Conservation (phyloP, 1,140 invertebrate genomes). For the Drosophila busckii region DNA sequence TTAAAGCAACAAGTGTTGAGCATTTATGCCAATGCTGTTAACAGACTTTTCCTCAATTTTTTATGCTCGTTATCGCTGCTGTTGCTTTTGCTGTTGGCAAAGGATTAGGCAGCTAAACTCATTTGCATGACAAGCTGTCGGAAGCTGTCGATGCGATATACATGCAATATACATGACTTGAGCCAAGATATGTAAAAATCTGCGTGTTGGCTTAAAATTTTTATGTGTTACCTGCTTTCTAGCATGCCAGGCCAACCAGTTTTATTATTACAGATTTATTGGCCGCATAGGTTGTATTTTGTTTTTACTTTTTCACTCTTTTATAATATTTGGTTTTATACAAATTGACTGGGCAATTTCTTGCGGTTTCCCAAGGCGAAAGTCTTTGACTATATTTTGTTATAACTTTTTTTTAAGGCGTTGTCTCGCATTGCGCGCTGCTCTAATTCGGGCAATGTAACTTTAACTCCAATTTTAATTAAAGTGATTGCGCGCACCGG, state of each 20-base stretch:
- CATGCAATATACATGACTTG: conserved; percentile 61
- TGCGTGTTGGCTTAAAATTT: conserved; percentile 24
- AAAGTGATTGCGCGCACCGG: conserved; percentile 48
- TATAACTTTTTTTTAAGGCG: conserved; percentile 42
- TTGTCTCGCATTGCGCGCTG: conserved; percentile 41
- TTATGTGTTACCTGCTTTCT: too few species aligned
- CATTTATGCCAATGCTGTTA: conserved; percentile 27
- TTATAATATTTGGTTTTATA: conserved; percentile 49
- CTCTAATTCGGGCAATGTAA: conserved; percentile 29
- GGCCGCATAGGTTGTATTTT: conserved; percentile 15
- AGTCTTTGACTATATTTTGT: conserved; percentile 51
- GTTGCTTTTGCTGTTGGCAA: too few species aligned
- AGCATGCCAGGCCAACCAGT: conserved; percentile 69
- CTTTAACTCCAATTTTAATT: conserved; percentile 57
- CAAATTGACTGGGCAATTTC: conserved; percentile 55
- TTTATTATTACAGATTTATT: conserved; percentile 59
- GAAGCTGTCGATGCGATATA: conserved; percentile 58
- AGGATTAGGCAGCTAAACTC: conserved; percentile 40
- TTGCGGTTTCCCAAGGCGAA: conserved; percentile 46
- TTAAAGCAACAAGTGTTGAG: conserved; percentile 4
- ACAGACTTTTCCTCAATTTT: conserved; percentile 15
- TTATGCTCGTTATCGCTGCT: too few species aligned
- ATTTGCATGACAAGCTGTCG: conserved; percentile 70
- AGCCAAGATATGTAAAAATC: conserved; percentile 24
- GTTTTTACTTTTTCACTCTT: conserved; percentile 15